phyloP scores from a whole-genome alignment of 2,888 invertebrate genomes.

The Acanthosoma haemorrhoidale region DNA sequence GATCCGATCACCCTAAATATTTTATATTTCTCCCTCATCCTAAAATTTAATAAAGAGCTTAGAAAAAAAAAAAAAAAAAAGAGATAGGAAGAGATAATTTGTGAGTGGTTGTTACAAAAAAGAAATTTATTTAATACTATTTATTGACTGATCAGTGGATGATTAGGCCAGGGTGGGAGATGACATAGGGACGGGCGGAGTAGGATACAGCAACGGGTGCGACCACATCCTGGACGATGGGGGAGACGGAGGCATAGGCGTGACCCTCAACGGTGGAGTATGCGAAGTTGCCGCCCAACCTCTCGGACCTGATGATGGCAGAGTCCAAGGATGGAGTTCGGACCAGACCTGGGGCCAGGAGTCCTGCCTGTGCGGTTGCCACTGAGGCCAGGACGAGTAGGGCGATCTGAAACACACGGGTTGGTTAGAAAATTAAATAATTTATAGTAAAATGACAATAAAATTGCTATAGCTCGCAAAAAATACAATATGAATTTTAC shows the following conservation, averaged over 20 bases:
- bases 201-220: constrained; percentile 47
- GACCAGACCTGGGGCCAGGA: constrained; percentile 44
- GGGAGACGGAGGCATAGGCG: constrained; percentile 49
- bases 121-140: neutral
- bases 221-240: constrained; percentile 46
- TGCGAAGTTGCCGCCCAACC: constrained; percentile 53
- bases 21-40: too few relatives aligned
- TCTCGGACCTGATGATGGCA: constrained; percentile 51
- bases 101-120: too few relatives aligned
- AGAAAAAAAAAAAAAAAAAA: too few relatives aligned
- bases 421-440: too few relatives aligned
- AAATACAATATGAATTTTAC: too few relatives aligned
- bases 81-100: too few relatives aligned
- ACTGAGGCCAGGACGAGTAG: constrained; percentile 32
- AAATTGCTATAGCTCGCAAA: too few relatives aligned
- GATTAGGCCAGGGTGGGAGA: constrained; percentile 33
- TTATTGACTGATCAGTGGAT: neutral
- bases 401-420: constrained; percentile 25
- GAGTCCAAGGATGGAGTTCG: constrained; percentile 51
- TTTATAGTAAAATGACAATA: too few relatives aligned
- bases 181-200: constrained; percentile 42
- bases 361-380: constrained; percentile 36
- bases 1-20: too few relatives aligned
- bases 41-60: too few relatives aligned
- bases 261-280: constrained; percentile 53